Evolutionary conservation across 2,797 vertebrate species (phyloP).

Genomic region (Lophius americanus): DNA sequence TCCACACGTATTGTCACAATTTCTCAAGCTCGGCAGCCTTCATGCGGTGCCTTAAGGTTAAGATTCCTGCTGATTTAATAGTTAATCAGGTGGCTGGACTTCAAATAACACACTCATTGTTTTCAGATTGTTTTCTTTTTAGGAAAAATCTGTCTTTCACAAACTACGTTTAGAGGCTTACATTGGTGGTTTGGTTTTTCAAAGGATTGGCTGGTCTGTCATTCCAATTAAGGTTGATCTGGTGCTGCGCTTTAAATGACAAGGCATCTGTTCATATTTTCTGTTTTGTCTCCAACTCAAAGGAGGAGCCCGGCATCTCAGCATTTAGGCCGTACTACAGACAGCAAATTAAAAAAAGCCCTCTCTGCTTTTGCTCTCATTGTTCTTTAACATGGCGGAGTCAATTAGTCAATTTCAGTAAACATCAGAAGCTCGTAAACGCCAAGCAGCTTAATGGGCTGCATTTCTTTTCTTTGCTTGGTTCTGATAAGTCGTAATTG

Average conservation of each 20-base stretch:
- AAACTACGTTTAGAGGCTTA: conserved; percentile 47
- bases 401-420: conserved; percentile 69
- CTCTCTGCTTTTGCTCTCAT: conserved; percentile 53
- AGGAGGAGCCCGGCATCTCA: conserved; percentile 27
- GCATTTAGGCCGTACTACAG: conserved; percentile 44
- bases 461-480: conserved; percentile 52
- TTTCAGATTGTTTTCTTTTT: conserved; percentile 44
- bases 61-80: conserved; percentile 32
- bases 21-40: conserved; percentile 3
- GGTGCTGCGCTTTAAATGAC: conserved; percentile 37
- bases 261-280: conserved; percentile 20
- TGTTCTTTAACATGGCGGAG: conserved; percentile 54
- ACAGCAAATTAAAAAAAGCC: conserved; percentile 43
- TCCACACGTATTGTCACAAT: conserved; percentile 3
- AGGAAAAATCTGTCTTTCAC: conserved; percentile 47
- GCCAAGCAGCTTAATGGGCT: conserved; percentile 54
- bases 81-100: conserved; percentile 37
- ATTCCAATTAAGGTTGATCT: conserved; percentile 55
- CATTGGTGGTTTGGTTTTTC: conserved; percentile 39
- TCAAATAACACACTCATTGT: conserved; percentile 50
- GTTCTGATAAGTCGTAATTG: conserved; percentile 69
- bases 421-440: conserved; percentile 59
- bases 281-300: conserved; percentile 22
- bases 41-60: conserved; percentile 7
- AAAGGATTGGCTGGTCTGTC: conserved; percentile 35